Evolutionary conservation across 2,797 vertebrate genomes (phyloP).

Genomic region (Sebastolobus alascanus): DNA sequence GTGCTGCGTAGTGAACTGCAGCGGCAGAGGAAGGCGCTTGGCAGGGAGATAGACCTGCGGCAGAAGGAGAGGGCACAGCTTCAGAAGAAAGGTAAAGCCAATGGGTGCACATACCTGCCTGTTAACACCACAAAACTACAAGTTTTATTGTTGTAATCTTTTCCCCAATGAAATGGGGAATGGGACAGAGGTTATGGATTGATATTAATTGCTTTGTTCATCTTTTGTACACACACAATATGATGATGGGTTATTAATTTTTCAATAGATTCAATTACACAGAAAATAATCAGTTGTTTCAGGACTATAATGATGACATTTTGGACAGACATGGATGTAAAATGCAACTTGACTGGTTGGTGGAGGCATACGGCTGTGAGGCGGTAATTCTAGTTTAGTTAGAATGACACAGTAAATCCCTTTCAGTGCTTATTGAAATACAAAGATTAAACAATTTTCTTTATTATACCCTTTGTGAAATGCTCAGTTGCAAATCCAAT

Average conservation of each 20-base stretch:
- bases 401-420: neutral
- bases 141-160: neutral
- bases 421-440: neutral
- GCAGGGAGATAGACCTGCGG: constrained; percentile 89
- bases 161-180: neutral
- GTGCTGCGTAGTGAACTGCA: constrained; percentile 94
- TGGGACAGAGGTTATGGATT: neutral
- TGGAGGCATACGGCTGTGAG: too few species aligned
- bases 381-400: neutral
- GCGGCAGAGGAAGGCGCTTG: constrained; percentile 94
- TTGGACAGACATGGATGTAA: too few species aligned
- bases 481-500: neutral
- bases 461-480: neutral
- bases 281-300: neutral
- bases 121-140: neutral
- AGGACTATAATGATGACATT: neutral
- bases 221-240: neutral
- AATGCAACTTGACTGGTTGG: too few species aligned
- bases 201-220: neutral
- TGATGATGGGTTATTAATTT: neutral
- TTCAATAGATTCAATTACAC: neutral
- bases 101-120: neutral
- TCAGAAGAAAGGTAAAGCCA: constrained; percentile 89
- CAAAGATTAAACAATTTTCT: neutral
- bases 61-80: constrained; percentile 90